These are phyloP conservation scores for Cladopsammia gracilis DNA, from an alignment of 64 coral and sea anemone species.

Conservation along the genomic window DNA sequence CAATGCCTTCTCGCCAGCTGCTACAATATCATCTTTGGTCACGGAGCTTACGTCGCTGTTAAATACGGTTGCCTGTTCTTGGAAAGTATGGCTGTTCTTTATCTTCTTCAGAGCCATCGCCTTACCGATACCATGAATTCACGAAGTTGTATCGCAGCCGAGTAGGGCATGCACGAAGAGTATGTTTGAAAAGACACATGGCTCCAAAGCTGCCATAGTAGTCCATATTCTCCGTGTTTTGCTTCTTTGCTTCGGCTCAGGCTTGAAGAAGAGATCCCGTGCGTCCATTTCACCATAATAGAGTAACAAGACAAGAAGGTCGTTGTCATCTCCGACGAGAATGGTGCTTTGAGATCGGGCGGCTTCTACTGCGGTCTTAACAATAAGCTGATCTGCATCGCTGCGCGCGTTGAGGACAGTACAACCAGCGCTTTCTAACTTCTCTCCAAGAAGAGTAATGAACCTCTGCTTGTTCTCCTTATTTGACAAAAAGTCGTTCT, in stretches of 20 bases:
- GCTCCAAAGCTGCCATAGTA: neutral
- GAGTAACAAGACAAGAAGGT: slow-evolving; percentile 20
- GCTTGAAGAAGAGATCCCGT: slow-evolving; percentile 17
- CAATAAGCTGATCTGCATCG: slow-evolving; percentile 36
- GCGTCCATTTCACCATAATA: slow-evolving; percentile 25
- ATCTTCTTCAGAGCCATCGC: slow-evolving; percentile 22
- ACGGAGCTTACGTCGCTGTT: neutral
- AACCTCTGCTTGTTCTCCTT: slow-evolving; percentile 32
- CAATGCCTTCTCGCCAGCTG: slow-evolving; percentile 26
- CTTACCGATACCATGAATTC: slow-evolving; percentile 38
- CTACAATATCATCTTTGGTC: neutral
- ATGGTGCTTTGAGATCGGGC: neutral
- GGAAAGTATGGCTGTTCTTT: slow-evolving; percentile 22
- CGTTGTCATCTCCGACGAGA: slow-evolving; percentile 21
- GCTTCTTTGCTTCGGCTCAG: slow-evolving; percentile 14
- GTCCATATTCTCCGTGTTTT: slow-evolving; percentile 16
- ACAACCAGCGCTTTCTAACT: slow-evolving; percentile 2
- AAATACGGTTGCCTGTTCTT: slow-evolving; percentile 29
- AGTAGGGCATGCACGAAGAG: neutral
- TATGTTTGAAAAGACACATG: neutral
- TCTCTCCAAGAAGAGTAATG: slow-evolving; percentile 5
- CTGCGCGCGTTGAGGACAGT: neutral
- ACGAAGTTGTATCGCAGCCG: slow-evolving; percentile 31
- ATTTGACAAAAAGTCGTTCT: slow-evolving; percentile 23
- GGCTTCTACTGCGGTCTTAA: neutral